These are phyloP conservation scores for Anabas testudineus DNA, from an alignment of 2,797 vertebrate species.

Conservation along the genomic window DNA sequence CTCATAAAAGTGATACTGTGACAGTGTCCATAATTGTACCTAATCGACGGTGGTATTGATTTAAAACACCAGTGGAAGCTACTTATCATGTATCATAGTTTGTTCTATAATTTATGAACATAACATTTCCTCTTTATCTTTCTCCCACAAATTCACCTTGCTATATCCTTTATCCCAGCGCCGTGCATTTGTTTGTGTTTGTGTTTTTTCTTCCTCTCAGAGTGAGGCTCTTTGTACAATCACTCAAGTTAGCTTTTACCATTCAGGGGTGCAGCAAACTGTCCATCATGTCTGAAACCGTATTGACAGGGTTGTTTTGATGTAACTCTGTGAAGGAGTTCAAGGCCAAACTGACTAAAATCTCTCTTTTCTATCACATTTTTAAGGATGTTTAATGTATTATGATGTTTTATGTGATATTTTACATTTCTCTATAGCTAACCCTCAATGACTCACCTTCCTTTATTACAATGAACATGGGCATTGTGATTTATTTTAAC, in stretches of 20 bases:
- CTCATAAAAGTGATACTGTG: slow-evolving; percentile 67
- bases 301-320: slow-evolving; percentile 3
- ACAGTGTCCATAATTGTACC: slow-evolving; percentile 71
- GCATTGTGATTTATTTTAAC: slow-evolving; percentile 4
- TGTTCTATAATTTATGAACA: slow-evolving; percentile 70
- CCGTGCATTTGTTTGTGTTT: neutral
- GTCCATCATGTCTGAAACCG: neutral
- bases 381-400: neutral
- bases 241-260: slow-evolving; percentile 23
- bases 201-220: slow-evolving; percentile 4
- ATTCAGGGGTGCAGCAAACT: slow-evolving; percentile 5
- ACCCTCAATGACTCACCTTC: slow-evolving; percentile 9
- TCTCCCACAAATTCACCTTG: slow-evolving; percentile 58
- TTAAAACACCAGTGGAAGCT: slow-evolving; percentile 60
- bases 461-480: slow-evolving; percentile 15
- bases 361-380: neutral
- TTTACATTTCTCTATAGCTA: neutral
- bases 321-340: slow-evolving; percentile 1
- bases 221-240: slow-evolving; percentile 17
- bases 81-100: slow-evolving; percentile 63
- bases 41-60: slow-evolving; percentile 76
- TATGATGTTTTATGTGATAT: neutral
- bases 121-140: slow-evolving; percentile 51
- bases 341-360: slow-evolving; percentile 2
- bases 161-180: slow-evolving; percentile 37